Percentiles rank a stretch among this genome's conserved stretches.
Conservation (phyloP, 2,888 invertebrate species). For the Drosophila kuntzei region DNA sequence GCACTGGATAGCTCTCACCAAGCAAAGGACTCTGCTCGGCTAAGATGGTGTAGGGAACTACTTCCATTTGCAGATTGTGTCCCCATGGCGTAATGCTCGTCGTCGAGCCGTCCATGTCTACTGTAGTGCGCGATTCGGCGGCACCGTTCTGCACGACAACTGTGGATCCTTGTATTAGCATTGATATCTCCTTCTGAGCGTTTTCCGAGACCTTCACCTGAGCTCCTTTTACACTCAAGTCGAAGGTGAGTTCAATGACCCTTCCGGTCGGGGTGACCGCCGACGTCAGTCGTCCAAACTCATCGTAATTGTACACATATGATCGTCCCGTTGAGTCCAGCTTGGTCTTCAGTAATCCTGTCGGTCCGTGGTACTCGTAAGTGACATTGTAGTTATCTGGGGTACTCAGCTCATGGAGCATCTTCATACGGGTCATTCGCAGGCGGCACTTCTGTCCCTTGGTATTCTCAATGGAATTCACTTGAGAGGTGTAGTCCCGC, state of each 20-base stretch:
- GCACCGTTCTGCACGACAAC: constrained; percentile 93
- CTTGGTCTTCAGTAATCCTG: constrained; percentile 94
- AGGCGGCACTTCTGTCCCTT: constrained; percentile 96
- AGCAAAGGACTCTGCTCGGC: constrained; percentile 94
- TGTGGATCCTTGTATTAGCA: constrained; percentile 94
- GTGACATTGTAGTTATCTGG: constrained; percentile 97
- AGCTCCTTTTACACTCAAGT: constrained; percentile 95
- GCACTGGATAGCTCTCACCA: constrained; percentile 96
- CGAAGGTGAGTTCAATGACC: constrained; percentile 94
- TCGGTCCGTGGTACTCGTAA: constrained; percentile 96
- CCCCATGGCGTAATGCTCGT: constrained; percentile 93
- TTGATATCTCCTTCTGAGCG: constrained; percentile 92
- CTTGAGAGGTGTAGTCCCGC: constrained; percentile 93
- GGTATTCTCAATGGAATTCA: constrained; percentile 97
- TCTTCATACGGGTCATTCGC: constrained; percentile 96
- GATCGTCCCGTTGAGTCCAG: constrained; percentile 95
- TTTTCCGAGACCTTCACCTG: constrained; percentile 94
- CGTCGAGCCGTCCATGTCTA: constrained; percentile 93
- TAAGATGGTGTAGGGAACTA: constrained; percentile 94
- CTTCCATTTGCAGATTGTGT: constrained; percentile 95
- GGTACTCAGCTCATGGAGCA: constrained; percentile 95
- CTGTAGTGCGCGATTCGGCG: constrained; percentile 92
- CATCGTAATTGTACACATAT: constrained; percentile 97
- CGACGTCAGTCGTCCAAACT: constrained; percentile 95
- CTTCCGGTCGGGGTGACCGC: constrained; percentile 98